Base-by-base conservation (phyloP, 2,888 invertebrate species). In the Podabrus alpinus region DNA sequence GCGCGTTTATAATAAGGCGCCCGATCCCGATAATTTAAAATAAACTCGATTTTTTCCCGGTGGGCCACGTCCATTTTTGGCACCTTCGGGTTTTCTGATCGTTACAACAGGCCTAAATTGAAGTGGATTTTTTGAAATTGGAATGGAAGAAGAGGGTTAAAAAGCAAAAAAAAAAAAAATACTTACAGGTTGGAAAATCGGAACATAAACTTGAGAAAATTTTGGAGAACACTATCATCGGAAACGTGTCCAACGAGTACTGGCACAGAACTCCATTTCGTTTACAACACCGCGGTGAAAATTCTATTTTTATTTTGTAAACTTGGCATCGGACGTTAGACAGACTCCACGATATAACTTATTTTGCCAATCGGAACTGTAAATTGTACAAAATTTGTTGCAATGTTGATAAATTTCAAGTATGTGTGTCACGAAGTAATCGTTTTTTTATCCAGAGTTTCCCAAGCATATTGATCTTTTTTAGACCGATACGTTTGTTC, bases 301-400 rank as follows among this genome's bases (percentile, higher is more conserved):
- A 16, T 11, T 25, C 71, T 71, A 71, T 66, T 71, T 71, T 66
- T 66, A 64, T 71, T 68, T 64, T 66, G 69, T 69, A 66, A 69
- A 62, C 73, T 69, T 73, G 73, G 73, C 73, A 73, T 15, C 64
- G 21, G 15, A 59, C n/a, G 45, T 19, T 64, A 19, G 62, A 64
- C 62, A 64, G 21, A 19, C 21, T 64, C 21, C 21, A 19, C 16
- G 21, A 19, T 64, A 64, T 64, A 19, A 17, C 62, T 64, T n/a
- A 17, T 64, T 64, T 64, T 64, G 62, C 62, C 16, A 17, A 64
- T 19, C 62, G 62, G 17, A 64, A 64, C 62, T 64, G 3, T 15
- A 15, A 64, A 62, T n/a, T 45, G 45, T n/a, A 45, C 45, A 45
- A 45, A 45, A n/a, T 19, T 64, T 64, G 62, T 19, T 64, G 62